Conservation (phyloP, 2,888 invertebrate genomes). For the Graphium colonna region DNA sequence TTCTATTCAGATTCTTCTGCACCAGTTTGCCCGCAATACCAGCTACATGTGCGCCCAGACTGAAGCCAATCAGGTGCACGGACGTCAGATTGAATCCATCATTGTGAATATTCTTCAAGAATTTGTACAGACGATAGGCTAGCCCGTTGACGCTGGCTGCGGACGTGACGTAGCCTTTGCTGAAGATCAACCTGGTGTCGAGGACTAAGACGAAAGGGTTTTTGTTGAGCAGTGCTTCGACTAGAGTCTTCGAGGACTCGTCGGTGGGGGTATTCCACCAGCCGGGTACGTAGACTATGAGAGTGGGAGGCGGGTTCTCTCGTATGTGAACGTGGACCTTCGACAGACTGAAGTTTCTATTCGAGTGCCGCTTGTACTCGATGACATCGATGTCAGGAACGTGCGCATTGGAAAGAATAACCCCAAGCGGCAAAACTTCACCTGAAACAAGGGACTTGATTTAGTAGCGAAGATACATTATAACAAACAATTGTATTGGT, state of each 20-base stretch:
- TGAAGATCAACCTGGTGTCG: conserved; percentile 56
- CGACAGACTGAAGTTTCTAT: conserved; percentile 38
- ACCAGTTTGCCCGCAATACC: conserved; percentile 65
- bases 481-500: too few relatives aligned
- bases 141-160: conserved; percentile 54
- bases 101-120: conserved; percentile 44
- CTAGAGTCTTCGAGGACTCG: conserved; percentile 52
- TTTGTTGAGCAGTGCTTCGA: conserved; percentile 47
- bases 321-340: conserved; percentile 42
- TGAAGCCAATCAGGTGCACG: conserved; percentile 82
- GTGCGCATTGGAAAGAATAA: conserved; percentile 44
- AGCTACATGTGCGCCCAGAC: conserved; percentile 82
- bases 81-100: conserved; percentile 58
- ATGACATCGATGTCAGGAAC: conserved; percentile 46
- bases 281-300: conserved; percentile 62
- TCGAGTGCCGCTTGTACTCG: conserved; percentile 38
- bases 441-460: too few relatives aligned
- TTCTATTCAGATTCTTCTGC: conserved; percentile 39
- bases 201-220: conserved; percentile 49
- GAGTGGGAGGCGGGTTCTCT: conserved; percentile 27
- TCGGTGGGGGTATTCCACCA: conserved; percentile 68
- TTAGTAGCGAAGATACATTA: too few relatives aligned
- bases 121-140: conserved; percentile 45
- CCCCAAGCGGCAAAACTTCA: conserved; percentile 54
- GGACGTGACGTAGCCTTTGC: conserved; percentile 57